Conservation (phyloP, 1,140 invertebrate genomes). For the Piezodorus guildinii region DNA sequence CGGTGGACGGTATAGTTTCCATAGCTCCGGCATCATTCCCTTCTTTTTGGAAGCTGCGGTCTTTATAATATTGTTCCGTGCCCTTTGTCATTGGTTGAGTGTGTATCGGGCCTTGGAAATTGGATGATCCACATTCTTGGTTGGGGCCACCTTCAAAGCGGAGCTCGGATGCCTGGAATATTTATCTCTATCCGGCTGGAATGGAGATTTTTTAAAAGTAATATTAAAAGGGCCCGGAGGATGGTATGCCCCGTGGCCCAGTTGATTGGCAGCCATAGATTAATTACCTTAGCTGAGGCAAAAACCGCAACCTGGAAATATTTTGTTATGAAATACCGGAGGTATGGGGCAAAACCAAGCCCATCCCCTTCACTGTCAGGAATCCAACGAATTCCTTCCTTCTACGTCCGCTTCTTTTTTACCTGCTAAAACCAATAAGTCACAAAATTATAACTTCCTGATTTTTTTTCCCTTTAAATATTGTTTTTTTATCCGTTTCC, state of each 20-base stretch:
- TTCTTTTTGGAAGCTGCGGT: neutral
- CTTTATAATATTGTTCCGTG: too few relatives aligned
- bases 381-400: conserved; percentile 1
- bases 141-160: conserved; percentile 13
- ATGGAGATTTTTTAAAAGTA: conserved; percentile 2
- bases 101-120: neutral
- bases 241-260: conserved; percentile 3
- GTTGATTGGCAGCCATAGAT: conserved; percentile 14
- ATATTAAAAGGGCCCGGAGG: conserved; percentile 2
- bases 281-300: conserved; percentile 14
- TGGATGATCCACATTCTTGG: conserved; percentile 13
- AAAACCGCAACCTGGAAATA: conserved; percentile 18
- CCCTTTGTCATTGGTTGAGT: conserved; percentile 4
- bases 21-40: neutral
- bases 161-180: conserved; percentile 11
- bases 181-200: conserved; percentile 5
- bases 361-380: neutral
- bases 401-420: neutral
- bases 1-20: too few relatives aligned
- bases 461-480: neutral
- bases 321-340: conserved; percentile 17
- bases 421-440: conserved; percentile 12
- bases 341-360: conserved; percentile 5
- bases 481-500: neutral
- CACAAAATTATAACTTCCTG: neutral